Evolutionary conservation across 1,140 invertebrate species (phyloP).

Genomic region (Leptinotarsa undecemlineata): DNA sequence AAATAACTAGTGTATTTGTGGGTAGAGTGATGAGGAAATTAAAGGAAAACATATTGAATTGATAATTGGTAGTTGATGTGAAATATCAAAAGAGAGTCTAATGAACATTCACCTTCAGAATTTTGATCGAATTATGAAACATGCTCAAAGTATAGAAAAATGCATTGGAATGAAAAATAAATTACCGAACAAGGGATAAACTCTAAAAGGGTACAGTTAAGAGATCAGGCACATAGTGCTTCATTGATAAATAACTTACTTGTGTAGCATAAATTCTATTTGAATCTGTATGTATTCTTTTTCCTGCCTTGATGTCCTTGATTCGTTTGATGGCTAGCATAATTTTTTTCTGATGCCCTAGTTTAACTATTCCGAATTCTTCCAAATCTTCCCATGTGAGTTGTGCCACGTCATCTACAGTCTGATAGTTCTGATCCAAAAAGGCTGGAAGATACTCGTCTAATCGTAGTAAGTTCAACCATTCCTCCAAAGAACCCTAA

Average conservation of each 20-base stretch:
- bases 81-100: conserved; percentile 34
- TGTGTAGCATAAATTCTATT: conserved; percentile 62
- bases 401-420: conserved; percentile 89
- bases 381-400: conserved; percentile 98
- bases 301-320: conserved; percentile 89
- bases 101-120: conserved; percentile 27
- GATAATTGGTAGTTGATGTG: conserved; percentile 27
- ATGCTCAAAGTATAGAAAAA: conserved; percentile 43
- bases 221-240: conserved; percentile 25
- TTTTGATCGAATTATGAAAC: conserved; percentile 31
- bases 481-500: conserved; percentile 88
- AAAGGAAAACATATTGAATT: background rate
- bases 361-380: conserved; percentile 93
- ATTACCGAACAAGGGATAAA: too few relatives aligned
- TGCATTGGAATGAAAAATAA: conserved; percentile 26
- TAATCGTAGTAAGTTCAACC: conserved; percentile 86
- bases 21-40: background rate
- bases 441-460: conserved; percentile 90
- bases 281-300: conserved; percentile 68
- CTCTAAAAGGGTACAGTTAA: conserved; percentile 7
- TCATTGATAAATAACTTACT: conserved; percentile 42
- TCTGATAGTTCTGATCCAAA: conserved; percentile 89
- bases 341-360: conserved; percentile 98
- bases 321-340: conserved; percentile 95
- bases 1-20: conserved; percentile 9